Base-by-base conservation (phyloP, 1,140 invertebrate genomes). In the Cherax quadricarinatus region DNA sequence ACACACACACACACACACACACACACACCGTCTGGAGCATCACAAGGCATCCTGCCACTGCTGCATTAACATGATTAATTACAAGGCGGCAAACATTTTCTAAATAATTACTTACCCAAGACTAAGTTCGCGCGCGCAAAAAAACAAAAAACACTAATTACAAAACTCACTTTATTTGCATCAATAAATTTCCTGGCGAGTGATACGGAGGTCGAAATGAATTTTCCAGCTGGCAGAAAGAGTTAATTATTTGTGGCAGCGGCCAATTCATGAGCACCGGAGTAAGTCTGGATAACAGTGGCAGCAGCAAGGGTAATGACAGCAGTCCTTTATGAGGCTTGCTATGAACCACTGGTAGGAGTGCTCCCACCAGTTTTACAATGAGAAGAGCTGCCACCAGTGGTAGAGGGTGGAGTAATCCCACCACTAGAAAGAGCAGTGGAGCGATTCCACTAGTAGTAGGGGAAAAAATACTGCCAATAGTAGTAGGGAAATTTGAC, bases 201-300 rank as follows among this genome's bases (percentile, higher is more conserved):
- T 24, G n/a, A 30, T 75, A 75, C 70, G 70, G 24, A 30, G 24
- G 70, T 30, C 24, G n/a, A 30, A 30, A 75, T 75, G 70, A 75
- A 75, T 70, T 70, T 70, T 70, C 16, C 53, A 84, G 82, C 53
- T 62, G 53, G 12, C 7, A 30, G 82, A 85, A 57, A 85, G 83
- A 70, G 41, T 49, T n/a, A 24, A 51, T 48, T 48, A 24, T 75
- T 75, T 10, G 24, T 75, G 21, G n/a, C n/a, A 30, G 70, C 6
- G 0, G 16, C 21, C 5, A 30, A 21, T 75, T 75, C 70, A 75
- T 75, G 24, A 75, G 70, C 7, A 10, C 24, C 21, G 7, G n/a
- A 30, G 21, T 30, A 75, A 30, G 70, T 30, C n/a, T 24, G 70
- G 70, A n/a, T 4, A 7, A 21, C 14, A 70, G 21, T 1, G 66